Conservation (phyloP, 2,113 vertebrate genomes). For the Gracilinanus agilis region DNA sequence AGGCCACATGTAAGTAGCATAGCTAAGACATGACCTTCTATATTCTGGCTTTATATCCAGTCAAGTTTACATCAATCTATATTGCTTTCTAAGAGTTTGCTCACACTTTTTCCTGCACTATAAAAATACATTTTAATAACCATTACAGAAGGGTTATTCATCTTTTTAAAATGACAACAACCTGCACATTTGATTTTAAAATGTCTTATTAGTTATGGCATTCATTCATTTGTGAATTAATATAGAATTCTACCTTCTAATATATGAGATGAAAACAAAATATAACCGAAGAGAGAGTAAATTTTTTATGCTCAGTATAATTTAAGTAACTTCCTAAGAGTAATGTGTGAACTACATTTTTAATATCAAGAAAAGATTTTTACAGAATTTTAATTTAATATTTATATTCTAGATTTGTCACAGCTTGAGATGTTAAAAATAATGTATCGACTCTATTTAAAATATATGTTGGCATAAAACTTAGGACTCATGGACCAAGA, state of each 20-base stretch:
- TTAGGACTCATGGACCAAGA: slow-evolving; percentile 36
- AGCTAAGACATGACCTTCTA: neutral
- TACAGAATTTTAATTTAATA: slow-evolving; percentile 55
- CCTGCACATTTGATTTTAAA: slow-evolving; percentile 11
- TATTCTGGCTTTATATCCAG: neutral
- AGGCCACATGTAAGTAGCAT: neutral
- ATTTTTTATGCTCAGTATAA: slow-evolving; percentile 36
- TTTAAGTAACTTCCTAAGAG: slow-evolving; percentile 52
- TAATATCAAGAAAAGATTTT: slow-evolving; percentile 38
- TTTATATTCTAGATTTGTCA: slow-evolving; percentile 28
- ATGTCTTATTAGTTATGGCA: neutral
- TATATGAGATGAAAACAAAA: slow-evolving; percentile 26
- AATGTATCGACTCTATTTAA: slow-evolving; percentile 39
- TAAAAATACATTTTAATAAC: neutral
- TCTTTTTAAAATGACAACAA: slow-evolving; percentile 34
- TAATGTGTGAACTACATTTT: slow-evolving; percentile 7
- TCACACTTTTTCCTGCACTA: neutral
- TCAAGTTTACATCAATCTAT: neutral
- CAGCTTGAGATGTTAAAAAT: slow-evolving; percentile 52
- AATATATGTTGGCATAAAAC: slow-evolving; percentile 60
- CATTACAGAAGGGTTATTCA: neutral
- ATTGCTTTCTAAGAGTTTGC: neutral
- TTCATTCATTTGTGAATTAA: slow-evolving; percentile 17
- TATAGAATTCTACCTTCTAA: neutral
- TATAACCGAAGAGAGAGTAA: neutral